Base-by-base conservation (phyloP, 2,113 vertebrate species). In the Rattus rattus region DNA sequence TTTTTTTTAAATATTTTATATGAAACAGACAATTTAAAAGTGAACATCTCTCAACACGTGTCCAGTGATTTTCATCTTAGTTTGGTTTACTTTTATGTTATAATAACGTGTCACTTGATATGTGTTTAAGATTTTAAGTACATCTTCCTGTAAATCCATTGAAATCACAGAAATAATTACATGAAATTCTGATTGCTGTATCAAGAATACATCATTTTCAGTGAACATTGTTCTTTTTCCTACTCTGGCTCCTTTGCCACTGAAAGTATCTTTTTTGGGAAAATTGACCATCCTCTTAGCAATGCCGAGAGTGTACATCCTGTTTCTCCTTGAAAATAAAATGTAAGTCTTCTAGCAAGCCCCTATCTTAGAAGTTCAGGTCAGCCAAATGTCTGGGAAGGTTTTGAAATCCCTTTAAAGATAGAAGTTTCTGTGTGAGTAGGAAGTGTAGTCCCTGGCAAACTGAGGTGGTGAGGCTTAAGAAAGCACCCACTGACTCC, bases 51-150 rank as follows among this genome's bases (percentile, higher is more conserved):
- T 65, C 47, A 88, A 73, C n/a, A 7, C 56, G 24, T 5, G 59
- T 33, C 65, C 11, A 36, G 43, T 89, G 88, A 72, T 70, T 96
- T 91, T 90, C 75, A 93, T 14, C 2, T 94, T 91, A 77, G 9
- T 80, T 81, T 86, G 6, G 0, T 63, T 95, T 84, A 67, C 47
- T 63, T 95, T 91, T 52, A 76, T 39, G 69, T 28, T 28, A 43
- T 52, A 95, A 72, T 72, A n/a, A 52, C 33, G 43, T 72, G 19
- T 73, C 77, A 89, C 33, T 90, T 77, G 36, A 59, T 70, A 80
- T 19, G 20, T 89, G 76, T 69, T 36, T 94, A 70, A 97, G 79
- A 91, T 49, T 91, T 92, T 43, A 33, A 90, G 67, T 90, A 54
- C 73, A 89, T 84, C 89, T 92, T 90, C 36, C n/a, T 92, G 7